These are phyloP conservation scores for Indri indri DNA, from an alignment of 2,113 vertebrate genomes.

Conservation along the genomic window DNA sequence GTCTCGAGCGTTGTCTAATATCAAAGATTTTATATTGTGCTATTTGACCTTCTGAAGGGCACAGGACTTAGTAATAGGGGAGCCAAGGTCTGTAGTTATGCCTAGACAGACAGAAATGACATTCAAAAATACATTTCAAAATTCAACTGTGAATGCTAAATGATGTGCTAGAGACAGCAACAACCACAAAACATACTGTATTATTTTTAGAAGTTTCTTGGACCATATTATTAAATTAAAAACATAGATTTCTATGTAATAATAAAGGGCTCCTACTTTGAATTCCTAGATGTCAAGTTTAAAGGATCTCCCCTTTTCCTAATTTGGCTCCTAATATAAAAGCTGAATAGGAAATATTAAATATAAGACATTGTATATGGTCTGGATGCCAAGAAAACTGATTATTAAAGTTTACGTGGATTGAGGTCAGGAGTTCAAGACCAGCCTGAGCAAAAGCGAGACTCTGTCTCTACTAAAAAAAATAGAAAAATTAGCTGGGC, in stretches of 20 bases:
- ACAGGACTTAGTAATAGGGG: neutral
- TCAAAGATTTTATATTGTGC: neutral
- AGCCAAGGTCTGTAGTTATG: neutral
- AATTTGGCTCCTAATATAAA: neutral
- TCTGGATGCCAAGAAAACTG: neutral
- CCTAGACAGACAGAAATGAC: neutral
- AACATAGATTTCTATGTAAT: neutral
- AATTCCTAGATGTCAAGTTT: neutral
- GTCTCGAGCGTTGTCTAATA: neutral
- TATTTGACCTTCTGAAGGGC: neutral
- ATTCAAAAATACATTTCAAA: conserved; percentile 10
- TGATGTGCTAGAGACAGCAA: neutral
- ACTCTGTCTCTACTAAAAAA: too few species aligned
- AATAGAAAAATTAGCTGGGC: too few species aligned
- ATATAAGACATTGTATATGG: neutral
- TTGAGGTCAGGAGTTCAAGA: too few species aligned
- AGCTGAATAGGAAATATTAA: neutral
- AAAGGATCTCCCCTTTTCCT: neutral
- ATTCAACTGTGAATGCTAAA: neutral
- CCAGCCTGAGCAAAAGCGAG: too few species aligned
- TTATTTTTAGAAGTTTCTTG: neutral
- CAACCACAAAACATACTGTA: neutral
- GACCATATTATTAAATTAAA: neutral
- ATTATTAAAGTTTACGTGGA: neutral
- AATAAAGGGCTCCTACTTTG: neutral